Conservation (phyloP, 2,888 invertebrate genomes). For the Agrotis ipsilon region DNA sequence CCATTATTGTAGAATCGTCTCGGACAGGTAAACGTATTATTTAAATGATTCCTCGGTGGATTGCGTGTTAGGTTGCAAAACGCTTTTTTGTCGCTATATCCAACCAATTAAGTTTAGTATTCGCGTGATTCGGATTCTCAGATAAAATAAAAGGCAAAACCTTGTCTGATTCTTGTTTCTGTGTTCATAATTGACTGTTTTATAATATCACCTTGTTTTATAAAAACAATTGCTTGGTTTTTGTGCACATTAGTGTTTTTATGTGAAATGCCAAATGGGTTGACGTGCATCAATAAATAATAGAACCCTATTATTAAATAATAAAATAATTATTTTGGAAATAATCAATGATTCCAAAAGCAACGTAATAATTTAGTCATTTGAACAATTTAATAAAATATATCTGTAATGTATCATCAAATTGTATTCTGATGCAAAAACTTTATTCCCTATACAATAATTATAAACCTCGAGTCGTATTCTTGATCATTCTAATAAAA, state of each 20-base stretch:
- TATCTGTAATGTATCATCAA: no score
- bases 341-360: neutral
- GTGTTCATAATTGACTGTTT: slow-evolving; percentile 61
- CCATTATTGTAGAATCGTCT: slow-evolving; percentile 79
- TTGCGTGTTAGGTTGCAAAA: slow-evolving; percentile 86
- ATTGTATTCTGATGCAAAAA: neutral
- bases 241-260: slow-evolving; percentile 36
- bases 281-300: slow-evolving; percentile 22
- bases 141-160: slow-evolving; percentile 69
- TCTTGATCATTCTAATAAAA: slow-evolving; percentile 22
- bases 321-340: slow-evolving; percentile 14
- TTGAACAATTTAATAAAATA: slow-evolving; percentile 6
- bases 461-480: neutral
- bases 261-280: slow-evolving; percentile 22
- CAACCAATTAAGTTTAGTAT: slow-evolving; percentile 82
- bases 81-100: slow-evolving; percentile 85
- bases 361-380: slow-evolving; percentile 6
- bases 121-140: slow-evolving; percentile 86
- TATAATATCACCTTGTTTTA: slow-evolving; percentile 48
- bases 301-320: slow-evolving; percentile 19
- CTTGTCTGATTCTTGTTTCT: slow-evolving; percentile 59
- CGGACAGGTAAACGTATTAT: slow-evolving; percentile 85
- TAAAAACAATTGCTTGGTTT: slow-evolving; percentile 55
- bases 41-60: slow-evolving; percentile 80
- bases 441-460: neutral